Evolutionary conservation across 2,797 vertebrate genomes (phyloP).

Genomic region (Manis javanica): DNA sequence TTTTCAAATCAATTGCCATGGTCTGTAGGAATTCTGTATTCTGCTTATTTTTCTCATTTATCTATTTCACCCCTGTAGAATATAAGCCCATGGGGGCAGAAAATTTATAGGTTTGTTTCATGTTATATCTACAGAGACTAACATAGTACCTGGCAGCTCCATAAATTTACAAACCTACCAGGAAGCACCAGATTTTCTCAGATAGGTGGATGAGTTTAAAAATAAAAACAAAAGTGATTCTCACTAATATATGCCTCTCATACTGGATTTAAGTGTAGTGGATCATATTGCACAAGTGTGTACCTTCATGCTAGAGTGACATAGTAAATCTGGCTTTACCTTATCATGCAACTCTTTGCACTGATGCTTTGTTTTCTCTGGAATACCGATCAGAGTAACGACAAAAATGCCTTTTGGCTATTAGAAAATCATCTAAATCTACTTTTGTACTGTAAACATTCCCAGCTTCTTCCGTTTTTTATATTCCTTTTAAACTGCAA

Average conservation of each 20-base stretch:
- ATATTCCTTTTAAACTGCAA: not conserved
- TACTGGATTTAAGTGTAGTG: not conserved
- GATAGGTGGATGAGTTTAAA: not conserved
- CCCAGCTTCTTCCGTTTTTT: not conserved
- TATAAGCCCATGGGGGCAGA: not conserved
- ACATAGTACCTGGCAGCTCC: not conserved
- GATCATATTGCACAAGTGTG: not conserved
- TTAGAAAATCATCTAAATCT: not conserved
- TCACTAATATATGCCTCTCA: not conserved
- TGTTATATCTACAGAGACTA: not conserved
- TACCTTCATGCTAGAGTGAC: not conserved
- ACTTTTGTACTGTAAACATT: not conserved
- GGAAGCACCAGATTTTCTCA: not conserved
- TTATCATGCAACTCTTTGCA: not conserved
- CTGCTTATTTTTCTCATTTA: not conserved
- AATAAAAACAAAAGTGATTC: not conserved
- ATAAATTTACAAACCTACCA: not conserved
- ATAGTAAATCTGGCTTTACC: not conserved
- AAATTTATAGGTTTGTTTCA: not conserved
- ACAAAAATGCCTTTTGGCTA: not conserved
- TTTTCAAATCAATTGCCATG: not conserved
- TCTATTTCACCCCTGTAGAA: not conserved
- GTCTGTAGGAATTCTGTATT: not conserved
- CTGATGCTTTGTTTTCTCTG: not conserved
- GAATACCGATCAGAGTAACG: not conserved